Conservation (phyloP, 1,140 invertebrate genomes). For the Agraylea sexmaculata region DNA sequence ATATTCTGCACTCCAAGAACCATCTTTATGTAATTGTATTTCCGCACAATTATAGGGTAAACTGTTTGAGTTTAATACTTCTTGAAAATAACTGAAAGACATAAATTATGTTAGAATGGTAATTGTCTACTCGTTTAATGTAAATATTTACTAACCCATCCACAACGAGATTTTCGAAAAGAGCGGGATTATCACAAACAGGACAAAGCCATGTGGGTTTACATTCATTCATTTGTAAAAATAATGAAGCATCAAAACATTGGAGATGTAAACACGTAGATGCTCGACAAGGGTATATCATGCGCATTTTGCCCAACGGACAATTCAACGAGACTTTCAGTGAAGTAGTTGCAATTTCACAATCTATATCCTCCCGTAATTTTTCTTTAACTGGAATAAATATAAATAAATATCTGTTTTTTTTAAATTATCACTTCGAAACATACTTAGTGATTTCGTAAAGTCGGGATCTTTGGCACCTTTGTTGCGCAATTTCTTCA, state of each 20-base stretch:
- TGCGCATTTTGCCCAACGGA: slow-evolving; percentile 81
- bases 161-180: slow-evolving; percentile 76
- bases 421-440: slow-evolving; percentile 9
- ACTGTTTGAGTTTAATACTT: slow-evolving; percentile 50
- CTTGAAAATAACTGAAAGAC: slow-evolving; percentile 55
- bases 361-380: slow-evolving; percentile 73
- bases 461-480: slow-evolving; percentile 70
- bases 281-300: slow-evolving; percentile 70
- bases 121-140: neutral
- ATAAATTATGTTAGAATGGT: neutral
- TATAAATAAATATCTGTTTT: slow-evolving; percentile 1
- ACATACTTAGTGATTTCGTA: slow-evolving; percentile 71
- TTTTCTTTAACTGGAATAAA: slow-evolving; percentile 67
- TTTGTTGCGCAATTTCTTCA: slow-evolving; percentile 64
- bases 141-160: slow-evolving; percentile 48
- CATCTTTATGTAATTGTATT: slow-evolving; percentile 71
- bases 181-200: slow-evolving; percentile 77
- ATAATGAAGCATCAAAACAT: slow-evolving; percentile 86
- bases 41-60: slow-evolving; percentile 55
- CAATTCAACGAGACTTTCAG: slow-evolving; percentile 75
- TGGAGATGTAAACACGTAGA: slow-evolving; percentile 84
- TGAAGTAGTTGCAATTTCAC: slow-evolving; percentile 82
- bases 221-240: slow-evolving; percentile 90
- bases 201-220: slow-evolving; percentile 94
- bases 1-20: slow-evolving; percentile 64